A percentile compares a stretch with the other conserved stretches of the same genome.
These are phyloP conservation scores for Drosophila pseudotakahashii DNA, from an alignment of 2,888 invertebrate species.

Conservation along the genomic window DNA sequence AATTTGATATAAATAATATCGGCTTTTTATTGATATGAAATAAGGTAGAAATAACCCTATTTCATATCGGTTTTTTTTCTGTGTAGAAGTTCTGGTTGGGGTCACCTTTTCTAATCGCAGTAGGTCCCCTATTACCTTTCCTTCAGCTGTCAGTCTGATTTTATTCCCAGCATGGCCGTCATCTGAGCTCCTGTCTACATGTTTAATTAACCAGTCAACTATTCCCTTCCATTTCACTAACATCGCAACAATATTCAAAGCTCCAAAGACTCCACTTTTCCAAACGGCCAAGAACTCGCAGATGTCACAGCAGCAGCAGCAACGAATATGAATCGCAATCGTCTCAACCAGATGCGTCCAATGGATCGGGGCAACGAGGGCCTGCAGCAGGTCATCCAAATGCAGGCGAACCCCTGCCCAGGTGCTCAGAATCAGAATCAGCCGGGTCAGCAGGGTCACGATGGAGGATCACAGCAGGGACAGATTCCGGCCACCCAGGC, in stretches of 20 bases:
- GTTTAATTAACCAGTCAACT: slow-evolving; percentile 6
- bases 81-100: no score
- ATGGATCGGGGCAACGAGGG: slow-evolving; percentile 40
- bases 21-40: no score
- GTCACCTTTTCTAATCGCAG: slow-evolving; percentile 2
- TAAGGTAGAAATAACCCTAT: no score
- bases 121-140: neutral
- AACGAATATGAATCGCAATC: slow-evolving; percentile 50
- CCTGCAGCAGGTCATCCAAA: slow-evolving; percentile 41
- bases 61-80: no score
- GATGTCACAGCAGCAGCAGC: slow-evolving; percentile 11
- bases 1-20: no score
- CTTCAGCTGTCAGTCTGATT: slow-evolving; percentile 42
- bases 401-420: neutral
- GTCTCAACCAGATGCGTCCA: slow-evolving; percentile 33
- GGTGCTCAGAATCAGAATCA: neutral
- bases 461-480: neutral
- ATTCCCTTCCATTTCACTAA: slow-evolving; percentile 2
- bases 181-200: slow-evolving; percentile 15
- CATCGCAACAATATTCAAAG: slow-evolving; percentile 7
- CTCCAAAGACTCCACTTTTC: neutral
- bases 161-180: slow-evolving; percentile 24
- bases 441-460: neutral
- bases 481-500: neutral
- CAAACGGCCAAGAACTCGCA: neutral